Evolutionary conservation across 2,113 vertebrate genomes (phyloP).

Genomic region (Toxotes jaculatrix): DNA sequence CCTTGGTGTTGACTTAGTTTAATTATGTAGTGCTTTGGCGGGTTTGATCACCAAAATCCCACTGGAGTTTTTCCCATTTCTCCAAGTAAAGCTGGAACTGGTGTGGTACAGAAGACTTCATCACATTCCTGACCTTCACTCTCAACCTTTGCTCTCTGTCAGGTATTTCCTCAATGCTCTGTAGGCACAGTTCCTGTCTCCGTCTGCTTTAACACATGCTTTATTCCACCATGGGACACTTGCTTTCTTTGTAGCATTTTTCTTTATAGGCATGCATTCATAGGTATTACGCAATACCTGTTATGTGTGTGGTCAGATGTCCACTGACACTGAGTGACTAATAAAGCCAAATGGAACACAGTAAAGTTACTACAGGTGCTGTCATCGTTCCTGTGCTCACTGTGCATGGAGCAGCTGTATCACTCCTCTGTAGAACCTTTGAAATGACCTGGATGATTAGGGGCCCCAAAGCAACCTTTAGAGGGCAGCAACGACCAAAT

Average conservation of each 20-base stretch:
- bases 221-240: no score
- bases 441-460: no score
- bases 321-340: neutral
- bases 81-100: no score
- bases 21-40: no score
- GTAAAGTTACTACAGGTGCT: no score
- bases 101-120: no score
- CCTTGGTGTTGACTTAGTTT: no score
- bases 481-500: slow-evolving; percentile 63
- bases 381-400: neutral
- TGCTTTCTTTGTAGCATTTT: neutral
- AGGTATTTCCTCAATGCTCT: neutral
- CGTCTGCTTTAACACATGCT: no score
- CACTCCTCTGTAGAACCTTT: neutral
- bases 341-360: neutral
- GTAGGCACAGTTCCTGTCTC: no score
- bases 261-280: neutral
- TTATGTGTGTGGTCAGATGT: no score
- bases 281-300: neutral
- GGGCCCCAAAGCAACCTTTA: slow-evolving; percentile 5
- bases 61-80: no score
- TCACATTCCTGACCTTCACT: neutral
- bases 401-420: neutral
- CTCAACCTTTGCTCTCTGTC: neutral
- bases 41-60: no score